A percentile compares a stretch with the other conserved stretches of the same genome.
Evolutionary conservation across 2,888 invertebrate genomes (phyloP).

Genomic region (Cephus runcator): DNA sequence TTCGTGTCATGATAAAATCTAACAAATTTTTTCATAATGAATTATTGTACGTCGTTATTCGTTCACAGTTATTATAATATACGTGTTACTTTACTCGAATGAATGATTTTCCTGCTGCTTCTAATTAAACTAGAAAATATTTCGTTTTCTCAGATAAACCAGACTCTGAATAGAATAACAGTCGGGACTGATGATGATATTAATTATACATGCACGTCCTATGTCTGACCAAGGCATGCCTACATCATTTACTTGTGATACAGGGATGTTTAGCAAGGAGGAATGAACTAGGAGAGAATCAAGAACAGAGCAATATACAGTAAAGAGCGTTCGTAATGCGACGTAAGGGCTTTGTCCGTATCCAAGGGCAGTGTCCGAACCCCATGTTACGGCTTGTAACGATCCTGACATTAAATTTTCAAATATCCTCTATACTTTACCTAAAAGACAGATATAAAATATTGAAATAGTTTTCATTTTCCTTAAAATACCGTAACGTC

Average conservation of each 20-base stretch:
- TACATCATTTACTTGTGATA: conserved; percentile 24
- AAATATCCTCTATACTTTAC: not conserved
- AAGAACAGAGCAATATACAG: not conserved
- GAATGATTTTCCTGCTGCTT: not conserved
- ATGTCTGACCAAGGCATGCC: conserved; percentile 40
- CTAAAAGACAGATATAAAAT: not conserved
- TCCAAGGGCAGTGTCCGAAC: not conserved
- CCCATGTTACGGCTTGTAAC: not conserved
- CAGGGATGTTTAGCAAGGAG: conserved; percentile 43
- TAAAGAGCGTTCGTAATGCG: not conserved
- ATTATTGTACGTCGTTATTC: not conserved
- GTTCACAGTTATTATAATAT: not conserved
- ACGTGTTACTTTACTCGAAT: not conserved
- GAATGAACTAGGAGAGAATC: not conserved
- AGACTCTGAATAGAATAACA: not conserved
- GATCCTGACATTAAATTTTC: not conserved
- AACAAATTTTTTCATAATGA: not conserved
- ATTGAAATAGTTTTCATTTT: not conserved
- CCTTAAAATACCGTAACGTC: not conserved
- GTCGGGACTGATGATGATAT: conserved; percentile 24
- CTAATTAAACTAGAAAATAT: not conserved
- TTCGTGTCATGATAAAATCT: not conserved
- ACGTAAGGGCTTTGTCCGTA: not conserved
- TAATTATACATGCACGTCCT: conserved; percentile 60
- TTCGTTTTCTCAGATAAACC: not conserved